Conservation (phyloP, 2,888 invertebrate species). For the Dynastes maya region DNA sequence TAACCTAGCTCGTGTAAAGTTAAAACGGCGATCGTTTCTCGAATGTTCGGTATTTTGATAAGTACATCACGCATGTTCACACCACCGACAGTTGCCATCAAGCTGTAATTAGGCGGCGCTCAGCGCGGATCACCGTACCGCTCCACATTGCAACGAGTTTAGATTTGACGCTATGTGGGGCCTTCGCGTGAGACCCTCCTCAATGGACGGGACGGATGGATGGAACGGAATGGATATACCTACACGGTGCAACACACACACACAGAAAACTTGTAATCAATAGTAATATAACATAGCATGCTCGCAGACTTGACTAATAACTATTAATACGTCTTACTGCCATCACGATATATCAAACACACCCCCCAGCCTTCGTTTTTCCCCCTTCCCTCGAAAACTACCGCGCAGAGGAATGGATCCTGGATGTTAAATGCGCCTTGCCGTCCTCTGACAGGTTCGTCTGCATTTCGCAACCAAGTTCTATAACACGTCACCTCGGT, state of each 20-base stretch:
- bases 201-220: conserved; percentile 48
- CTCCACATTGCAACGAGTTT: conserved; percentile 51
- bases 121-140: conserved; percentile 54
- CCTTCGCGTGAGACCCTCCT: conserved; percentile 64
- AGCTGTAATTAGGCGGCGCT: conserved; percentile 64
- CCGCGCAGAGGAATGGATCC: conserved; percentile 11
- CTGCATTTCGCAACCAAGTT: conserved; percentile 38
- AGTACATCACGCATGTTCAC: conserved; percentile 52
- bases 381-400: neutral
- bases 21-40: conserved; percentile 18
- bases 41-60: conserved; percentile 48
- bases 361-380: conserved; percentile 56
- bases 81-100: conserved; percentile 49
- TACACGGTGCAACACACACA: conserved; percentile 14
- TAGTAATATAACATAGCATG: conserved; percentile 66
- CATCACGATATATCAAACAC: conserved; percentile 69
- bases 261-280: conserved; percentile 65
- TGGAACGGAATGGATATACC: neutral
- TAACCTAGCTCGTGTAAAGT: neutral
- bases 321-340: conserved; percentile 70
- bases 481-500: conserved; percentile 15
- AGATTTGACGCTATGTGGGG: conserved; percentile 67
- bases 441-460: conserved; percentile 27
- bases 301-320: conserved; percentile 69
- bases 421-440: conserved; percentile 25